Conservation (phyloP, 2,888 invertebrate species). For the Formica aserva region DNA sequence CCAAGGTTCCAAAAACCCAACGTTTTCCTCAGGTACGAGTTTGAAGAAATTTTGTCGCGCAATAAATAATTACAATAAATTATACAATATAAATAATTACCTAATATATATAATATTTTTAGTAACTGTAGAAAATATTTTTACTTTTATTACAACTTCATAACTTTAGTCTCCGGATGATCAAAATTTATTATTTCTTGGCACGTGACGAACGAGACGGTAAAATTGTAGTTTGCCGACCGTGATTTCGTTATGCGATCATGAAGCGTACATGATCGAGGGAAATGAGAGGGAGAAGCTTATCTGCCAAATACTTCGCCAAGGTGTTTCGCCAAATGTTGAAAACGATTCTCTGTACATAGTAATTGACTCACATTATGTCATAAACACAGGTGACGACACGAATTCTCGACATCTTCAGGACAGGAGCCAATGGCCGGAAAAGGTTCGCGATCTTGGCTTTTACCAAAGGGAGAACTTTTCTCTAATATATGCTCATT, state of each 20-base stretch:
- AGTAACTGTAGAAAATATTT: background rate
- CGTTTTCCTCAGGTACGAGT: background rate
- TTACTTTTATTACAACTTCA: background rate
- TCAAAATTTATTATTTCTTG: slow-evolving; percentile 50
- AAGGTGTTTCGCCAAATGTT: background rate
- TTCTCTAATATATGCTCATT: background rate
- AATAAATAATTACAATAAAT: background rate
- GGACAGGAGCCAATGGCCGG: slow-evolving; percentile 44
- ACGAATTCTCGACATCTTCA: background rate
- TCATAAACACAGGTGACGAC: background rate
- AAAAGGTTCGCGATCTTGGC: background rate
- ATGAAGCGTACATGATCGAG: background rate
- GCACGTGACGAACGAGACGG: slow-evolving; percentile 16
- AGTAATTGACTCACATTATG: slow-evolving; percentile 4
- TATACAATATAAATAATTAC: background rate
- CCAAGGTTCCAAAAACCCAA: background rate
- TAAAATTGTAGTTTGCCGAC: slow-evolving; percentile 18
- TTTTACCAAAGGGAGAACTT: slow-evolving; percentile 11
- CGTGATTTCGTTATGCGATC: slow-evolving; percentile 33
- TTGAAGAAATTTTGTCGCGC: background rate
- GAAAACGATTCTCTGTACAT: background rate
- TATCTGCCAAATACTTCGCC: slow-evolving; percentile 13
- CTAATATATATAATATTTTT: background rate
- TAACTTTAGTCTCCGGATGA: background rate
- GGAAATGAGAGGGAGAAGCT: slow-evolving; percentile 20